Conservation (phyloP, 2,113 vertebrate genomes). For the Eubucco bourcierii region DNA sequence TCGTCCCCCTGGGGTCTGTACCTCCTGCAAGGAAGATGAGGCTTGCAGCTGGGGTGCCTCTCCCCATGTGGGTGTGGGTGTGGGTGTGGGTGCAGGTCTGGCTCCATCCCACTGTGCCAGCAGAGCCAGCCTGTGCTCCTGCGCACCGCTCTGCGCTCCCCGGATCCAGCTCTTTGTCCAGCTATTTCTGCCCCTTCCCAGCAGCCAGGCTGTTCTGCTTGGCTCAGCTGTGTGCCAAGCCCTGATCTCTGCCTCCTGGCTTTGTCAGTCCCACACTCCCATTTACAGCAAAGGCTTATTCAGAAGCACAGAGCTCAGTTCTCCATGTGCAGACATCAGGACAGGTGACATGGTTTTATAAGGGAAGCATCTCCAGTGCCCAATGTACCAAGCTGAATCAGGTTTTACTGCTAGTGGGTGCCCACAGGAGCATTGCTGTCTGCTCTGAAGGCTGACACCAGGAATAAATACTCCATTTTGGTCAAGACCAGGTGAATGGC, state of each 20-base stretch:
- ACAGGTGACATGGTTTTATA: background rate
- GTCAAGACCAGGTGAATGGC: background rate
- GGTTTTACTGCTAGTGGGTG: background rate
- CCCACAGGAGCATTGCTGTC: background rate
- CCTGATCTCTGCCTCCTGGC: fast-evolving
- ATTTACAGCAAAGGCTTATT: background rate
- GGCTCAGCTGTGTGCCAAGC: fast-evolving
- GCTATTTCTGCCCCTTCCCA: background rate
- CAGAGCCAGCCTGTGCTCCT: background rate
- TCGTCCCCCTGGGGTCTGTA: background rate
- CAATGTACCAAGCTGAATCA: fast-evolving
- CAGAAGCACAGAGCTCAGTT: background rate
- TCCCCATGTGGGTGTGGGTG: background rate
- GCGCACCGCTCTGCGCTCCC: fast-evolving
- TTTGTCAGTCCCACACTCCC: background rate
- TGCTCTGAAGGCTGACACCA: background rate
- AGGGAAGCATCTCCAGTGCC: background rate
- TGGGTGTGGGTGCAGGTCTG: background rate
- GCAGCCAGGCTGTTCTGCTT: background rate
- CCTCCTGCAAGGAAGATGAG: background rate
- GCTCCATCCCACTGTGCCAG: background rate
- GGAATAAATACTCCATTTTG: background rate
- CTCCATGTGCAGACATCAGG: background rate
- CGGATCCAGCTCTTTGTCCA: background rate
- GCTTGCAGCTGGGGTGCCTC: background rate